These are phyloP conservation scores for Lutjanus campechanus DNA, from an alignment of 2,797 vertebrate species.

Conservation along the genomic window DNA sequence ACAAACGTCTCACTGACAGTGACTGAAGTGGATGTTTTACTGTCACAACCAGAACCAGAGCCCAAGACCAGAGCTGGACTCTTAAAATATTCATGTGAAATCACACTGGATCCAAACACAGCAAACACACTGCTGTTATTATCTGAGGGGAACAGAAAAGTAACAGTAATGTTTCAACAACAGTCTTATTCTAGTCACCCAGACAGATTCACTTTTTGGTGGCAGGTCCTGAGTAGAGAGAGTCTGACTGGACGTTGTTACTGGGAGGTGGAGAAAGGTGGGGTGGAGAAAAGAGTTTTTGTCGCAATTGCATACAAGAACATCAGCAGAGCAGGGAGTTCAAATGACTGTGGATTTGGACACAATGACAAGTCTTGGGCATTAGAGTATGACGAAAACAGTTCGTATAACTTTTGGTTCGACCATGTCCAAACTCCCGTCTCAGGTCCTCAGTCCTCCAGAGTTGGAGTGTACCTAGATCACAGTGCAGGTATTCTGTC, in stretches of 20 bases:
- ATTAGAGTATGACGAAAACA: rapidly evolving
- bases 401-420: rapidly evolving
- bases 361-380: constrained; percentile 10
- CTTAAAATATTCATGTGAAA: no score
- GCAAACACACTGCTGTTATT: background rate
- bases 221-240: constrained; percentile 38
- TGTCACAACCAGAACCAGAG: no score
- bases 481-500: no score
- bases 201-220: background rate
- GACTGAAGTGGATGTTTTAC: no score
- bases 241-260: constrained; percentile 42
- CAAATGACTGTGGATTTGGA: background rate
- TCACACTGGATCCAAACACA: constrained; percentile 35
- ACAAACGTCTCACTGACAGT: no score
- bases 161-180: rapidly evolving
- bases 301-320: constrained; percentile 26
- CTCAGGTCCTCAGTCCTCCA: background rate
- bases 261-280: constrained; percentile 31
- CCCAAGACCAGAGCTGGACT: no score
- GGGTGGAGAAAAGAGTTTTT: background rate
- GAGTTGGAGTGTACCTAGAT: constrained; percentile 1
- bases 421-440: background rate
- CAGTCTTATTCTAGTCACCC: background rate
- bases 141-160: constrained; percentile 11
- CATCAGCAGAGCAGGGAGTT: background rate